Percentiles rank a stretch among this genome's conserved stretches.
Conservation (phyloP, 2,113 vertebrate species). For the Spheniscus mendiculus region DNA sequence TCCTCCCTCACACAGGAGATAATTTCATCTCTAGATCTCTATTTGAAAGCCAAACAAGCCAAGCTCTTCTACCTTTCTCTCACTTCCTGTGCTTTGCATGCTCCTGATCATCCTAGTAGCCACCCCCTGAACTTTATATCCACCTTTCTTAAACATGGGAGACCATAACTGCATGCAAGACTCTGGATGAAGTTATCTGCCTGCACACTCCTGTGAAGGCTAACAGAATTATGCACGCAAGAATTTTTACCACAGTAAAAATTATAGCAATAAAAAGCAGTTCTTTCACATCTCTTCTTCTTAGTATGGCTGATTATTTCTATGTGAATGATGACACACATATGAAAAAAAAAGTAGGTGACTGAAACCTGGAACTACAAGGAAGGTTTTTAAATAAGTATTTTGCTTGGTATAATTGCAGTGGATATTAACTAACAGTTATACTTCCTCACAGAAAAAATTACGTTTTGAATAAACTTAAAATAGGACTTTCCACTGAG, state of each 20-base stretch:
- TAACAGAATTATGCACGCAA: not conserved
- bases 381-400: not conserved
- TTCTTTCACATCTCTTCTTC: not conserved
- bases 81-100: not conserved
- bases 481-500: constrained; percentile 16
- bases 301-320: not conserved
- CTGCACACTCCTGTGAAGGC: not conserved
- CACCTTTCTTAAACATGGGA: not conserved
- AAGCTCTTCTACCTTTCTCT: not conserved
- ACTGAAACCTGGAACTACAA: not conserved
- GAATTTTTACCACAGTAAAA: not conserved
- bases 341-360: not conserved
- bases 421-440: not conserved
- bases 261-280: not conserved
- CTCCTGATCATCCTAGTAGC: not conserved
- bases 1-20: not conserved
- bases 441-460: not conserved
- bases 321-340: not conserved
- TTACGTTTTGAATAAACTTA: not conserved
- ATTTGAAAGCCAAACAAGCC: not conserved
- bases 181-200: not conserved
- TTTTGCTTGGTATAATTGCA: not conserved
- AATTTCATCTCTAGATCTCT: not conserved
- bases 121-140: not conserved
- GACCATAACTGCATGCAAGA: not conserved